Evolutionary conservation across 1,140 invertebrate species (phyloP).

Genomic region (Asobara japonica): DNA sequence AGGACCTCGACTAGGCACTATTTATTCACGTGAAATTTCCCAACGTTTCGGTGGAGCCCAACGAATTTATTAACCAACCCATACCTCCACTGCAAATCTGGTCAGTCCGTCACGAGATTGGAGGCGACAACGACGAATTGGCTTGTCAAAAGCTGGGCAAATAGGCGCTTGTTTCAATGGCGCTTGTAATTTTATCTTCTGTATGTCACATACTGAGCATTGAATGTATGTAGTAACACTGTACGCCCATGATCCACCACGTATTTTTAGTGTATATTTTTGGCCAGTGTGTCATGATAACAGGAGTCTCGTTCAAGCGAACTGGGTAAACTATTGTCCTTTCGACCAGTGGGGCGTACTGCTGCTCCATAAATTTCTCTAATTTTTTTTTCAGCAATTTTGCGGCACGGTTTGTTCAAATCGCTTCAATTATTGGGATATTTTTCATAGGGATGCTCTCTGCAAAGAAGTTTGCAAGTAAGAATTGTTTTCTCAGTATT

Average conservation of each 20-base stretch:
- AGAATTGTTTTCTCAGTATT: no score
- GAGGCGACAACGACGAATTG: constrained; percentile 52
- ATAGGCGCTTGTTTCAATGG: constrained; percentile 23
- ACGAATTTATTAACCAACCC: constrained; percentile 27
- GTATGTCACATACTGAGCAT: background rate
- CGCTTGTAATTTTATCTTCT: constrained; percentile 25
- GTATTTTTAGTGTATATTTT: constrained; percentile 19
- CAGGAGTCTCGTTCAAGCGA: background rate
- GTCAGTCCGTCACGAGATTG: constrained; percentile 44
- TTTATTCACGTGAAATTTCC: no score
- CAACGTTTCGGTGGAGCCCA: background rate
- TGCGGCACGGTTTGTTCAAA: no score
- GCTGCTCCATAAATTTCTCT: no score
- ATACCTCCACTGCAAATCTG: constrained; percentile 30
- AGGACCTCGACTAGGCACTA: no score
- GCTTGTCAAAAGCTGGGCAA: constrained; percentile 44
- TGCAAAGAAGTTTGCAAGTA: no score
- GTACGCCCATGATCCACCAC: background rate
- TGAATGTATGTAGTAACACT: constrained; percentile 7
- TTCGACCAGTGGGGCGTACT: background rate
- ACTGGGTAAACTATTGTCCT: background rate
- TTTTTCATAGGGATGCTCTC: no score
- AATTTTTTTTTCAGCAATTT: no score
- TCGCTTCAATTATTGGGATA: no score
- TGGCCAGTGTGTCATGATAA: background rate